Percentiles rank a stretch among this genome's conserved stretches.
phyloP scores from a whole-genome alignment of 2,113 vertebrate genomes.

The Passerina amoena region DNA sequence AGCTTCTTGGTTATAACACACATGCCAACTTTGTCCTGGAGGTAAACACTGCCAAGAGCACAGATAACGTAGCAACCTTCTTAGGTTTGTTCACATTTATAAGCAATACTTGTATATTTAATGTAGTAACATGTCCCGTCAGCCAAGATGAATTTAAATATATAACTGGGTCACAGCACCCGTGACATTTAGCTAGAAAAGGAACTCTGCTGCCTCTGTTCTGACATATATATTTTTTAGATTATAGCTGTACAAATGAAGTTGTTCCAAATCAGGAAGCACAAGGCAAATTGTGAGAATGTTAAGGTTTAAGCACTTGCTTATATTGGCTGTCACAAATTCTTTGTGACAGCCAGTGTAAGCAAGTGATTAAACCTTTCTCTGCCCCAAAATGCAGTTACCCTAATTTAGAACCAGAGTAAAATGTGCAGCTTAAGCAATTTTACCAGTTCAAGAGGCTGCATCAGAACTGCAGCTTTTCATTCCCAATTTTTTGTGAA shows the following conservation, averaged over 20 bases:
- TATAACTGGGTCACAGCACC: not conserved
- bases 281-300: not conserved
- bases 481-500: not conserved
- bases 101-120: not conserved
- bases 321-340: not conserved
- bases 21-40: conserved; percentile 93
- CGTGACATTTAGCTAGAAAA: not conserved
- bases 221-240: not conserved
- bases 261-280: not conserved
- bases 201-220: not conserved
- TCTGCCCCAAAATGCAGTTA: not conserved
- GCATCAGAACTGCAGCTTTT: not conserved
- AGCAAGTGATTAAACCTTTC: not conserved
- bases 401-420: not conserved
- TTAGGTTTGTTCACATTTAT: conserved; percentile 79
- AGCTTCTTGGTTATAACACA: conserved; percentile 85
- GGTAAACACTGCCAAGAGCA: conserved; percentile 91
- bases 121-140: not conserved
- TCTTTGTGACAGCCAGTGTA: not conserved
- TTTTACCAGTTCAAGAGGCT: not conserved
- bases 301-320: too few relatives aligned
- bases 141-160: not conserved
- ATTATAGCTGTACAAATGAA: not conserved
- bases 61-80: conserved; percentile 81
- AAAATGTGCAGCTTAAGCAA: not conserved